Base-by-base conservation (phyloP, 2,888 invertebrate genomes). In the Torymus aiolomorphi region DNA sequence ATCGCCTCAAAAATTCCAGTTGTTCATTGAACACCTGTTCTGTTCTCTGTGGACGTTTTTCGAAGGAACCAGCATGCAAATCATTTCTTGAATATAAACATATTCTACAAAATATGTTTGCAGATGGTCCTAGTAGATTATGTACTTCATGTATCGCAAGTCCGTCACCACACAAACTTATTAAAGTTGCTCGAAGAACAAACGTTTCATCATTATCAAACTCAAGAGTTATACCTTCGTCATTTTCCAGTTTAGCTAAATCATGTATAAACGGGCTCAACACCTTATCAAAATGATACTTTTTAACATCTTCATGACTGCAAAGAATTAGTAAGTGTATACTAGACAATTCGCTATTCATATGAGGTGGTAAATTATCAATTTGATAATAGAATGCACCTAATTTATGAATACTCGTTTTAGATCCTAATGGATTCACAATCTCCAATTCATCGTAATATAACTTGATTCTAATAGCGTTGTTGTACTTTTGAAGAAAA, bases 211-310 rank as follows among this genome's bases (percentile, higher is more conserved):
- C 62, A 52, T 79, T 70, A 13, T 31, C 80, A 71, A 70, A 59
- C 52, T 76, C 18, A 49, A 83, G 59, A 11, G 5, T 0, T n/a
- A 84, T 42, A 10, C 83, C 83, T 24, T 82, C 76, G n/a, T n/a
- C n/a, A n/a, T n/a, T 80, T 49, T 82, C 80, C 8, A 81, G 74
- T 69, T 71, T 65, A 13, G 12, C 0, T 20, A 84, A 74, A 57
- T 84, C 83, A 10, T 20, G 11, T 4, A 84, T 13, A 80, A 84
- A 83, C 42, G 81, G 83, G 24, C 4, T 42, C 14, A 84, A 71
- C 57, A 84, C 81, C 80, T 70, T 82, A 18, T 72, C 2, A 70
- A 84, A 83, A 3, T 75, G 81, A 69, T 83, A 82, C 59, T 83
- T 82, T 62, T 80, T 74, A 11, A 82, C 78, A 70, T 84, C 84